Evolutionary conservation across 2,797 vertebrate species (phyloP), one percentile per base, ranked within the genome.

Genomic region (Gobio occitaniae): DNA sequence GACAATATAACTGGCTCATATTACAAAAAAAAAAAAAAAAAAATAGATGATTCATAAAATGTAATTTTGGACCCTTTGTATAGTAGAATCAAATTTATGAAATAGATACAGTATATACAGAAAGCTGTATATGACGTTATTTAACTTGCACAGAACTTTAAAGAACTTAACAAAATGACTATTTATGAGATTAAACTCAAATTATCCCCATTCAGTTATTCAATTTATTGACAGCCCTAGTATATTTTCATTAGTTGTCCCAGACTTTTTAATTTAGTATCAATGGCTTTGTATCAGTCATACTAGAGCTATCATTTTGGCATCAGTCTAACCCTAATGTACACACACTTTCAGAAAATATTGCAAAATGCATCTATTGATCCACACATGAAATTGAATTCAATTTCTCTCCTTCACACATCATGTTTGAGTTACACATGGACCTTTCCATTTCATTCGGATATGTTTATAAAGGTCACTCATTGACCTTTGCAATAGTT

Each of bases 391-490:
- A 83, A 77, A 74, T 78, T 74, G 69, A 69, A 89, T 89, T 86
- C 59, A 75, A 72, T 84, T 86, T 79, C n/a, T 59, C 69, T 74
- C 48, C 70, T 50, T 74, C 50, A 59, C 50, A n/a, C 29, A 63
- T 84, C 83, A 75, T 85, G 78, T 86, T 83, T 83, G 25, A 65
- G 29, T 85, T 87, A 74, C 79, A 69, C 80, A 63, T 41, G 19
- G 85, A 80, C 69, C n/a, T 86, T 84, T 82, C 56, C 66, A 86
- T 87, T 82, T 89, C 9, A 87, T 84, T 84, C 81, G 68, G 47
- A 87, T 87, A 85, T 82, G 25, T 63, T 88, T 89, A 84, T 71
- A 89, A 91, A 91, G 84, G 86, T 89, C 29, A 87, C 78, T 87
- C 71, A 80, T 89, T 87, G 90, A 87, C 88, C 88, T 91, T 91